A percentile compares a stretch with the other conserved stretches of the same genome.
Conservation (phyloP, 2,113 vertebrate species). For the Marmota monax region DNA sequence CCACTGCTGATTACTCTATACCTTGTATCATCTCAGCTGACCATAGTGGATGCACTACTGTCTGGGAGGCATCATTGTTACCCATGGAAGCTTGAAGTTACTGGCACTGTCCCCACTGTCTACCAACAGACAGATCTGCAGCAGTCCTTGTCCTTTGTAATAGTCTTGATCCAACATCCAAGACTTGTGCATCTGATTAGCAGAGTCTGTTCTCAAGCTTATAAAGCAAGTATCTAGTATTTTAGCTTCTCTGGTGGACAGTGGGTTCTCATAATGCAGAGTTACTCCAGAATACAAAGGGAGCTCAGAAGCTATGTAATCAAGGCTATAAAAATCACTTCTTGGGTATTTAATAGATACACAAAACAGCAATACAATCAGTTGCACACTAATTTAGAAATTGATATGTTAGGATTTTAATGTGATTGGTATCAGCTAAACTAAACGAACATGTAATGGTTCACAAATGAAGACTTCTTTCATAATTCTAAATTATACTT, state of each 20-base stretch:
- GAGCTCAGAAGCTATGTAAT: slow-evolving; percentile 3
- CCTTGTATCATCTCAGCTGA: background rate
- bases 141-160: background rate
- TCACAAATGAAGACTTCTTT: slow-evolving; percentile 40
- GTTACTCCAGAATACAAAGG: slow-evolving; percentile 44
- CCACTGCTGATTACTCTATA: background rate
- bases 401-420: slow-evolving; percentile 30
- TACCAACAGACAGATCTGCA: background rate
- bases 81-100: background rate
- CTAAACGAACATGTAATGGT: background rate
- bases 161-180: background rate
- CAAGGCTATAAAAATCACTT: slow-evolving; percentile 13
- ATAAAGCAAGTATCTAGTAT: background rate
- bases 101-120: background rate
- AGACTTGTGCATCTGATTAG: background rate
- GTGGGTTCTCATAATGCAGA: background rate
- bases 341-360: slow-evolving; percentile 11
- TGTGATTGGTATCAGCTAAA: slow-evolving; percentile 29
- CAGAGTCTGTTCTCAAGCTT: background rate
- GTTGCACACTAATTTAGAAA: background rate
- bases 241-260: background rate
- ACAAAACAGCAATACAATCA: background rate
- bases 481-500: background rate
- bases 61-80: background rate
- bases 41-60: background rate